A percentile compares a stretch with the other conserved stretches of the same genome.
Evolutionary conservation across 2,113 vertebrate genomes (phyloP).

Genomic region (Pseudopipra pipra): DNA sequence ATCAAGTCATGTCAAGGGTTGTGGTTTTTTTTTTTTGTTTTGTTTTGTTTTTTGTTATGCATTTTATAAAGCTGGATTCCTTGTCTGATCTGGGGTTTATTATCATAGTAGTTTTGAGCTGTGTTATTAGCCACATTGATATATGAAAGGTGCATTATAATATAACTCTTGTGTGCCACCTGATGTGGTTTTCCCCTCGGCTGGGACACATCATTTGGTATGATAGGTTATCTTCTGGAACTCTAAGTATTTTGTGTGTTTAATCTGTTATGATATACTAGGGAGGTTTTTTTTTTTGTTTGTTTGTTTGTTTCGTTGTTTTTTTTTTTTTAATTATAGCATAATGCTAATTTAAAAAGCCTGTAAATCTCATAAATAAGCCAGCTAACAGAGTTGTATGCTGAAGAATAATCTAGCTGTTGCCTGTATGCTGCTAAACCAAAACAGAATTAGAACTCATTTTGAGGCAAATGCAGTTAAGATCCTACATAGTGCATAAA

Average conservation of each 20-base stretch:
- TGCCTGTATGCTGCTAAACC: slow-evolving; percentile 79
- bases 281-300: background rate
- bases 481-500: slow-evolving; percentile 51
- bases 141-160: slow-evolving; percentile 72
- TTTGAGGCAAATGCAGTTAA: slow-evolving; percentile 73
- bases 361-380: slow-evolving; percentile 66
- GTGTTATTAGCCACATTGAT: slow-evolving; percentile 71
- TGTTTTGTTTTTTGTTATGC: background rate
- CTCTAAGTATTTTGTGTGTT: slow-evolving; percentile 64
- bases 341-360: slow-evolving; percentile 69
- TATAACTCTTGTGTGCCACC: slow-evolving; percentile 62
- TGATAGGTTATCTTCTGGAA: slow-evolving; percentile 68
- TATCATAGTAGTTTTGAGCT: slow-evolving; percentile 69
- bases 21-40: no score
- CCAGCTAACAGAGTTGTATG: slow-evolving; percentile 69
- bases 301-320: background rate
- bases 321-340: slow-evolving; percentile 57
- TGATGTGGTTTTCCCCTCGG: slow-evolving; percentile 50
- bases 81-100: slow-evolving; percentile 69
- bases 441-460: slow-evolving; percentile 71
- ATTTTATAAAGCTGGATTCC: slow-evolving; percentile 66
- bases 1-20: slow-evolving; percentile 38
- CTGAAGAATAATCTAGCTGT: slow-evolving; percentile 72
- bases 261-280: slow-evolving; percentile 65
- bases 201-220: slow-evolving; percentile 37